A percentile compares a stretch with the other conserved stretches of the same genome.
phyloP scores from a whole-genome alignment of 1,140 invertebrate species.

The Druon quercuslanigerum region DNA sequence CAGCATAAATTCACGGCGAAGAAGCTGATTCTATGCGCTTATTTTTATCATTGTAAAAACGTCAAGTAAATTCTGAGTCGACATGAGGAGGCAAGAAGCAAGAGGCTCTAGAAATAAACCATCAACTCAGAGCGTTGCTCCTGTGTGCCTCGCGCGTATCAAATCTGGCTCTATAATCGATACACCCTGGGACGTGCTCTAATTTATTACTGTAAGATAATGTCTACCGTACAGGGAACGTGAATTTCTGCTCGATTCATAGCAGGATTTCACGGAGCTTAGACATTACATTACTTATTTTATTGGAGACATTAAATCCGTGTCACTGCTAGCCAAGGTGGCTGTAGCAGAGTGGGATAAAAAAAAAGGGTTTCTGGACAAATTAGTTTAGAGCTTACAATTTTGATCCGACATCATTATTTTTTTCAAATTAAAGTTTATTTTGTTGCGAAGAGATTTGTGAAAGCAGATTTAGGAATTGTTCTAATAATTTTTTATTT shows the following conservation, averaged over 20 bases:
- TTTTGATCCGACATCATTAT: too few species aligned
- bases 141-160: slow-evolving; percentile 35
- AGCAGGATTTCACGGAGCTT: slow-evolving; percentile 42
- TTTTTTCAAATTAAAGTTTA: too few species aligned
- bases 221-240: slow-evolving; percentile 35
- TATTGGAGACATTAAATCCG: slow-evolving; percentile 40
- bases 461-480: too few species aligned
- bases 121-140: neutral
- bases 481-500: too few species aligned
- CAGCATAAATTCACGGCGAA: too few species aligned
- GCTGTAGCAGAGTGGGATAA: too few species aligned
- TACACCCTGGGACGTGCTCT: slow-evolving; percentile 41
- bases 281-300: slow-evolving; percentile 42
- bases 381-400: too few species aligned
- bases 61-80: neutral
- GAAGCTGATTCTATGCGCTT: neutral
- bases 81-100: neutral
- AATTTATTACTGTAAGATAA: slow-evolving; percentile 50
- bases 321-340: neutral
- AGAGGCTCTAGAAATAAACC: neutral
- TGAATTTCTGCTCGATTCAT: slow-evolving; percentile 48
- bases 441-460: too few species aligned
- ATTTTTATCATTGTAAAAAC: slow-evolving; percentile 9
- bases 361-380: too few species aligned
- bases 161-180: slow-evolving; percentile 47